Evolutionary conservation across 2,888 invertebrate genomes (phyloP).

Genomic region (Drosophila prostipennis): DNA sequence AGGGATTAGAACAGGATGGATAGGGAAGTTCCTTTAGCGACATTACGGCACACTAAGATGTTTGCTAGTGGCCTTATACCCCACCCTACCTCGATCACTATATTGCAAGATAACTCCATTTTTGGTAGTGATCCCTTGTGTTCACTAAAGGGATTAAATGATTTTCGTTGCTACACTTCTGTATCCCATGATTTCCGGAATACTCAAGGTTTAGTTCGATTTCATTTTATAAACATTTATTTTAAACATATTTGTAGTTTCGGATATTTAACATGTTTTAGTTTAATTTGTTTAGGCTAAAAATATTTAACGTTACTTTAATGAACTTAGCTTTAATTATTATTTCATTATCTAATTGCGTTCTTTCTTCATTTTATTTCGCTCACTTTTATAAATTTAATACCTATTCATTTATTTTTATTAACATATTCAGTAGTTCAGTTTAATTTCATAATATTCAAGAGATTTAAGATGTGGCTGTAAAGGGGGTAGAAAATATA

Average conservation of each 20-base stretch:
- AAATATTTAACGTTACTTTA: not conserved
- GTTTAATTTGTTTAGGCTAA: not conserved
- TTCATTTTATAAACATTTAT: constrained; percentile 2
- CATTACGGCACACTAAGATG: constrained; percentile 1
- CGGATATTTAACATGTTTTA: not conserved
- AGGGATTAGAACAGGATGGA: not conserved
- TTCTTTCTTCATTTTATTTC: constrained; percentile 1
- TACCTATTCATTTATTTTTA: too few species aligned
- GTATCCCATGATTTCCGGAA: constrained; percentile 1
- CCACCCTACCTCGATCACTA: constrained; percentile 8
- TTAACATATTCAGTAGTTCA: not conserved
- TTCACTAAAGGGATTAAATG: not conserved
- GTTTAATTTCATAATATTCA: not conserved
- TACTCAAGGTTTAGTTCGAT: too few species aligned
- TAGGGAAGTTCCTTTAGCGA: constrained; percentile 2
- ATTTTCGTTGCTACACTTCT: too few species aligned
- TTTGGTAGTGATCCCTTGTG: too few species aligned
- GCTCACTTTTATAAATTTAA: constrained; percentile 1
- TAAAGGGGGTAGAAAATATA: not conserved
- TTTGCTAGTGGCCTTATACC: not conserved
- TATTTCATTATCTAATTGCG: constrained; percentile 1
- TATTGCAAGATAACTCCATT: constrained; percentile 1
- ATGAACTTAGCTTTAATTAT: not conserved
- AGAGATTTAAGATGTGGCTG: constrained; percentile 2
- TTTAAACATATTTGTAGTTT: not conserved